These are phyloP conservation scores for Tadarida brasiliensis DNA, from an alignment of 2,797 vertebrate genomes.

Conservation along the genomic window DNA sequence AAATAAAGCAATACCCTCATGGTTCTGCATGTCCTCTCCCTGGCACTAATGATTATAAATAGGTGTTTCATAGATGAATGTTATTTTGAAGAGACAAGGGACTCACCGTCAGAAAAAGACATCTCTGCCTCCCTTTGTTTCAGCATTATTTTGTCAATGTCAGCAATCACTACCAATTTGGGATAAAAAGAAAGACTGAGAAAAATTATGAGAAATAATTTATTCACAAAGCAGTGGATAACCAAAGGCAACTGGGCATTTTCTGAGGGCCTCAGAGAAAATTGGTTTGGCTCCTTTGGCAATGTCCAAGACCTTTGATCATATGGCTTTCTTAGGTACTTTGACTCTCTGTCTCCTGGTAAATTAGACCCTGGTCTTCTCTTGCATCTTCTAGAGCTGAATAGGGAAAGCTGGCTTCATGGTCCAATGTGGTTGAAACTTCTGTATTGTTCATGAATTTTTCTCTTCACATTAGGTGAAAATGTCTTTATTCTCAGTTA, in stretches of 20 bases:
- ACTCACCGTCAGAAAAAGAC: background rate
- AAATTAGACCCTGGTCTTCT: background rate
- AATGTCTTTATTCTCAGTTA: background rate
- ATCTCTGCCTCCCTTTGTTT: background rate
- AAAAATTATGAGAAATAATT: background rate
- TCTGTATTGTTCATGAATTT: background rate
- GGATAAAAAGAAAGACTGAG: background rate
- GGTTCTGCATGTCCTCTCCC: background rate
- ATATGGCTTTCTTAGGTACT: background rate
- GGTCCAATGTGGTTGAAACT: background rate
- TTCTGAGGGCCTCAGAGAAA: background rate
- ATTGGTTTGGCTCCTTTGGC: background rate
- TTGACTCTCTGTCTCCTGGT: background rate
- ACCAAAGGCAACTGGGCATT: background rate
- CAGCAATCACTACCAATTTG: background rate
- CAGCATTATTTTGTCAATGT: background rate
- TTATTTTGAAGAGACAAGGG: constrained; percentile 12
- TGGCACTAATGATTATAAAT: background rate
- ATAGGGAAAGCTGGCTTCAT: background rate
- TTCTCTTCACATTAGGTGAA: background rate
- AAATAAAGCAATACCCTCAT: background rate
- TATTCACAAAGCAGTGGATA: background rate
- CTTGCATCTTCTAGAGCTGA: background rate
- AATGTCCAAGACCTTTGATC: background rate
- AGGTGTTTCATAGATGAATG: background rate